phyloP scores from a whole-genome alignment of 2,888 invertebrate species.

The Drosophila infuscata region DNA sequence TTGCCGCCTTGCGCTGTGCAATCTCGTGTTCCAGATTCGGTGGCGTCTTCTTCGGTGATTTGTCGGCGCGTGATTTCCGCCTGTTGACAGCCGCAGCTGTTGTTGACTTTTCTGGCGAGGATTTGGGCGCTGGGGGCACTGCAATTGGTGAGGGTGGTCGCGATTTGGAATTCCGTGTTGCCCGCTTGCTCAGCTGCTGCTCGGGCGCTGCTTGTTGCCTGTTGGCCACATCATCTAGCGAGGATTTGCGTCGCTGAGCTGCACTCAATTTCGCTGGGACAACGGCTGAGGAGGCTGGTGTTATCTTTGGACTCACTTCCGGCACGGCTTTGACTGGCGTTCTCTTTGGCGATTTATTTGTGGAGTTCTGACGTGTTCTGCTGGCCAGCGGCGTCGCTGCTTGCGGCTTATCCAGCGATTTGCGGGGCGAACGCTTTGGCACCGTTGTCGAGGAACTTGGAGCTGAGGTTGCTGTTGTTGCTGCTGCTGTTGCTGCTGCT shows the following conservation, averaged over 20 bases:
- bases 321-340: constrained; percentile 65
- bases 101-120: constrained; percentile 50
- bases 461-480: background rate
- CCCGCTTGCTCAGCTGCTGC: constrained; percentile 57
- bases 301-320: constrained; percentile 16
- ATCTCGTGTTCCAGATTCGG: constrained; percentile 83
- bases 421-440: constrained; percentile 78
- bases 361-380: constrained; percentile 65
- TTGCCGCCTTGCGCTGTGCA: constrained; percentile 82
- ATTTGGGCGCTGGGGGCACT: constrained; percentile 33
- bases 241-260: constrained; percentile 67
- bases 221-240: constrained; percentile 76
- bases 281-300: constrained; percentile 13
- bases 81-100: constrained; percentile 8
- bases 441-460: constrained; percentile 40
- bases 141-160: constrained; percentile 52
- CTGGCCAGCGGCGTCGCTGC: constrained; percentile 25
- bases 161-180: constrained; percentile 75
- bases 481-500: constrained; percentile 27
- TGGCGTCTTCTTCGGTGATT: constrained; percentile 64
- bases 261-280: constrained; percentile 21
- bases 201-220: constrained; percentile 36
- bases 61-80: constrained; percentile 59
- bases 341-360: constrained; percentile 74
- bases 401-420: constrained; percentile 67